These are phyloP conservation scores for Enteromius afrohamiltoni DNA, from an alignment of 2,797 vertebrate genomes.

Conservation along the genomic window DNA sequence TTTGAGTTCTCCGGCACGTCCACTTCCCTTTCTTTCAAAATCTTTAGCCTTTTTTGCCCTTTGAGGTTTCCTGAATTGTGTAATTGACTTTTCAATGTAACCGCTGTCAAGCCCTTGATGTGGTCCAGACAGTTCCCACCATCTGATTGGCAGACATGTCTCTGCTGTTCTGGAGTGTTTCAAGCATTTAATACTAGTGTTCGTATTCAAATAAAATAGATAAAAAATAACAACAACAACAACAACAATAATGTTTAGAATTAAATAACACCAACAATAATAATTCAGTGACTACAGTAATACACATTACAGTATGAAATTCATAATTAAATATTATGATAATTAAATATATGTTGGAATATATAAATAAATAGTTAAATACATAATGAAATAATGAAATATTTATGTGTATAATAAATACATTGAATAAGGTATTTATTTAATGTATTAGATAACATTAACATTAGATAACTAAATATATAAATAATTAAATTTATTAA, in stretches of 20 bases:
- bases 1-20: not conserved
- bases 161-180: not conserved
- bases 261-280: too few species aligned
- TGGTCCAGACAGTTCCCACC: slow-evolving; percentile 5
- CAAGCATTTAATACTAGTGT: not conserved
- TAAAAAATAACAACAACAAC: too few species aligned
- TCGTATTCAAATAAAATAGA: not conserved
- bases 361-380: too few species aligned
- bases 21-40: not conserved
- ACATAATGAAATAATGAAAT: too few species aligned
- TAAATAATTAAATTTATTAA: too few species aligned
- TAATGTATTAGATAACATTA: too few species aligned
- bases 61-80: slow-evolving; percentile 52
- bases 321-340: too few species aligned
- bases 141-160: slow-evolving; percentile 19
- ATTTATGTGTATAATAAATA: too few species aligned
- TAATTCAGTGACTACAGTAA: not conserved
- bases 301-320: not conserved
- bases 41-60: slow-evolving; percentile 53
- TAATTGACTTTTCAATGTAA: slow-evolving; percentile 31
- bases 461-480: too few species aligned
- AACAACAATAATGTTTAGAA: too few species aligned
- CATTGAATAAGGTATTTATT: too few species aligned
- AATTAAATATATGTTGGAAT: too few species aligned
- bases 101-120: slow-evolving; percentile 16